A percentile compares a stretch with the other conserved stretches of the same genome.
These are phyloP conservation scores for Aptenodytes patagonicus DNA, from an alignment of 2,113 vertebrate genomes.

Conservation along the genomic window DNA sequence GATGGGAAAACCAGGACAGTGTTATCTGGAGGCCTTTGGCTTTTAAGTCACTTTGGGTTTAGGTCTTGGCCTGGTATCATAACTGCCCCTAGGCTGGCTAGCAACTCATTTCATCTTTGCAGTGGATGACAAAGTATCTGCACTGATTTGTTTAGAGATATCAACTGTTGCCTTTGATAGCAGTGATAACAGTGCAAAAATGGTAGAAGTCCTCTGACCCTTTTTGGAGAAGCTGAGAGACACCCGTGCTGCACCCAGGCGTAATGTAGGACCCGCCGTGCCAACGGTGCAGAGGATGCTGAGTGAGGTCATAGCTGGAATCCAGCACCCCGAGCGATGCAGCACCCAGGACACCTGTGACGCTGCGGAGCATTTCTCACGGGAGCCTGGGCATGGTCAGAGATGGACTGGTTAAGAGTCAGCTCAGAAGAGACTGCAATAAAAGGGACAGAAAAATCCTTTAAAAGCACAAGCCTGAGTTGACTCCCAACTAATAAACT, in stretches of 20 bases:
- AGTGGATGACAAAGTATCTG: neutral
- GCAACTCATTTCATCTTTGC: neutral
- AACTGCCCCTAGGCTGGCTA: neutral
- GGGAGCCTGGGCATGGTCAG: fast-evolving
- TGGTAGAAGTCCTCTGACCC: neutral
- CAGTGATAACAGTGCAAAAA: neutral
- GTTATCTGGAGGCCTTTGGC: neutral
- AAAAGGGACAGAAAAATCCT: neutral
- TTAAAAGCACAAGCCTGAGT: neutral
- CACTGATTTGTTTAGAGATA: neutral
- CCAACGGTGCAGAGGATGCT: fast-evolving
- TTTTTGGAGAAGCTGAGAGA: neutral
- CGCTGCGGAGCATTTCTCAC: fast-evolving
- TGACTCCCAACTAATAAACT: neutral
- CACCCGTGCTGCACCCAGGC: fast-evolving
- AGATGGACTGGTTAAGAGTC: neutral
- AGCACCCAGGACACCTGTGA: fast-evolving
- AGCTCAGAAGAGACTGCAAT: neutral
- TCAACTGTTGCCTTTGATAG: neutral
- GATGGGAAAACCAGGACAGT: neutral
- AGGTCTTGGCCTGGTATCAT: neutral
- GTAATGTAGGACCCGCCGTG: fast-evolving
- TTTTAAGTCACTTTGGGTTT: neutral
- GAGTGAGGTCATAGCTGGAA: neutral
- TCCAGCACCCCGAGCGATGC: fast-evolving